Conservation (phyloP, 2,888 invertebrate genomes). For the Melieria picta region DNA sequence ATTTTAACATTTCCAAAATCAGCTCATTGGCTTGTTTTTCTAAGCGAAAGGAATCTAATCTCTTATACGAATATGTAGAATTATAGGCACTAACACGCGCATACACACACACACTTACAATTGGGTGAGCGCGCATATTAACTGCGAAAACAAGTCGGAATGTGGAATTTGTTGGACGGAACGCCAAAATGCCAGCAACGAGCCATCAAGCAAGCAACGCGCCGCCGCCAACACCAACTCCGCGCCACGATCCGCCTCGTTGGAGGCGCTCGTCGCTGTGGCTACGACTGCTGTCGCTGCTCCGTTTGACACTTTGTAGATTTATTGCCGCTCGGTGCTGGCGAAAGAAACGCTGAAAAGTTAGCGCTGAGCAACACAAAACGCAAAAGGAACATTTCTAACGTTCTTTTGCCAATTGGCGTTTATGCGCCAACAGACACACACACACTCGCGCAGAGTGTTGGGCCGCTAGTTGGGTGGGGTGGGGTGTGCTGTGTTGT, state of each 20-base stretch:
- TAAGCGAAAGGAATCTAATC: too few species aligned
- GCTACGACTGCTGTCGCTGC: conserved; percentile 23
- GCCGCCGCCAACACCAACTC: conserved; percentile 17
- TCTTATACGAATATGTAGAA: too few species aligned
- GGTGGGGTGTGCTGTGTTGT: background rate
- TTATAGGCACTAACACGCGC: background rate
- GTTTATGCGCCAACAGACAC: conserved; percentile 1
- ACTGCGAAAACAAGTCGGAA: conserved; percentile 25
- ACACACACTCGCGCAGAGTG: background rate
- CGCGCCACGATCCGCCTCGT: conserved; percentile 19
- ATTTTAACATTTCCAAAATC: too few species aligned
- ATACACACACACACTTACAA: conserved; percentile 20
- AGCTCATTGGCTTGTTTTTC: too few species aligned
- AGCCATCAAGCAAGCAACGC: conserved; percentile 31
- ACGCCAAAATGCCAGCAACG: conserved; percentile 26
- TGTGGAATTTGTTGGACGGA: conserved; percentile 33
- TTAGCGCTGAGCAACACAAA: conserved; percentile 54
- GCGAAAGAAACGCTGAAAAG: conserved; percentile 57
- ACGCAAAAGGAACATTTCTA: background rate
- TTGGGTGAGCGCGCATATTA: conserved; percentile 12
- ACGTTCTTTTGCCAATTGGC: background rate
- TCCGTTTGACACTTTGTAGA: conserved; percentile 64
- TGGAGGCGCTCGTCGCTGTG: conserved; percentile 31
- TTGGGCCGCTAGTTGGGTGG: background rate
- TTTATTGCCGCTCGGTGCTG: conserved; percentile 55